phyloP scores from a whole-genome alignment of 2,113 vertebrate genomes.

The Erythrocebus patas region DNA sequence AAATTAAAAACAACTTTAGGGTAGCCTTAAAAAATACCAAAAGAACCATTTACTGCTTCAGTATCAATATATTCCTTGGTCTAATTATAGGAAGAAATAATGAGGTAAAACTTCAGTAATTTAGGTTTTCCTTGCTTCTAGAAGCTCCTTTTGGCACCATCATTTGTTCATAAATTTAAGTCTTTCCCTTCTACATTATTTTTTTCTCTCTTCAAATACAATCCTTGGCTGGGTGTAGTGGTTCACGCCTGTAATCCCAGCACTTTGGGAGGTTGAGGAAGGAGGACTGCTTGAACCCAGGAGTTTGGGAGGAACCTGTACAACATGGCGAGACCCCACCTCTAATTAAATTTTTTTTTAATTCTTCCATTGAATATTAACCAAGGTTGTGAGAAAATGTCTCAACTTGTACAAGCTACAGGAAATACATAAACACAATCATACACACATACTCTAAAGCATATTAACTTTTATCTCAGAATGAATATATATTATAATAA shows the following conservation, averaged over 20 bases:
- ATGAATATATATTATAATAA: background rate
- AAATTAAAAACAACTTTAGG: too few species aligned
- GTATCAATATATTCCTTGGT: background rate
- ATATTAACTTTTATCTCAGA: background rate
- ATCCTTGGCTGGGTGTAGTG: too few species aligned
- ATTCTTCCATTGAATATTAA: background rate
- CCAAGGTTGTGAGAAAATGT: background rate
- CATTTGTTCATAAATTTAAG: slow-evolving; percentile 16
- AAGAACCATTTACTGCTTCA: background rate
- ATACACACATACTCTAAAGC: background rate
- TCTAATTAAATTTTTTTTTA: too few species aligned
- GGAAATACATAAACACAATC: background rate
- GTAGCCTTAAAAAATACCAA: too few species aligned
- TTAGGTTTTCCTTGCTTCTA: background rate
- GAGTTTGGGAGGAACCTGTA: too few species aligned
- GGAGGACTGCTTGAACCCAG: too few species aligned
- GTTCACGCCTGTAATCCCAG: too few species aligned
- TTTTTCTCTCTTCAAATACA: background rate
- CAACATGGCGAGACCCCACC: too few species aligned
- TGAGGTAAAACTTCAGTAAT: background rate
- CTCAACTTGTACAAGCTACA: background rate
- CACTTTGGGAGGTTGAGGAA: too few species aligned
- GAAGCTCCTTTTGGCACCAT: background rate
- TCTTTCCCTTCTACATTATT: background rate
- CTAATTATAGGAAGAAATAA: background rate